phyloP scores from a whole-genome alignment of 1,140 invertebrate genomes.

The Drosophila burlai region DNA sequence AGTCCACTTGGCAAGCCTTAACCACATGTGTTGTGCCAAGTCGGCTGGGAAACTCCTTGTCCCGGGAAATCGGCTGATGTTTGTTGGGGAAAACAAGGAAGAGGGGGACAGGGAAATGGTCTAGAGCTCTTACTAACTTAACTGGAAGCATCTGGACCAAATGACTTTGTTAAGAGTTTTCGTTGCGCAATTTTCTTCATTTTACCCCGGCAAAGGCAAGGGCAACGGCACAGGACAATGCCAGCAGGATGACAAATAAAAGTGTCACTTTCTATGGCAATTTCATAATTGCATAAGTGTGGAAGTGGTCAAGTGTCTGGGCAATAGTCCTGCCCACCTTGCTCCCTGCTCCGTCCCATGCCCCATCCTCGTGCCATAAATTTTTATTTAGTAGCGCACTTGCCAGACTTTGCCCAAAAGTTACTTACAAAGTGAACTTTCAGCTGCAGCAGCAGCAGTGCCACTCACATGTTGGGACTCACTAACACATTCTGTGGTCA shows the following conservation, averaged over 20 bases:
- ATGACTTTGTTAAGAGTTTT: slow-evolving; percentile 84
- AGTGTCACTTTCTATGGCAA: slow-evolving; percentile 84
- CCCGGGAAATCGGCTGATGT: slow-evolving; percentile 40
- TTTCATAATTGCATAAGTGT: slow-evolving; percentile 84
- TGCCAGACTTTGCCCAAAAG: slow-evolving; percentile 63
- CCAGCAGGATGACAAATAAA: slow-evolving; percentile 75
- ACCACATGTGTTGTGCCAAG: slow-evolving; percentile 71
- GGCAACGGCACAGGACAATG: slow-evolving; percentile 56
- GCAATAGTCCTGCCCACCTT: slow-evolving; percentile 50
- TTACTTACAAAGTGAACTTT: slow-evolving; percentile 75
- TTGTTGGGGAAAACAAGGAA: slow-evolving; percentile 19
- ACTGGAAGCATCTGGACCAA: slow-evolving; percentile 80
- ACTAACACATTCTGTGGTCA: slow-evolving; percentile 59
- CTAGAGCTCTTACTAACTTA: slow-evolving; percentile 63
- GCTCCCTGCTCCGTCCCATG: not conserved
- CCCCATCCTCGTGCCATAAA: slow-evolving; percentile 48
- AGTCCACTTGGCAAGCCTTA: slow-evolving; percentile 52
- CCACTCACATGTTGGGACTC: slow-evolving; percentile 43
- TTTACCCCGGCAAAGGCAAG: slow-evolving; percentile 14
- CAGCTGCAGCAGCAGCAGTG: slow-evolving; percentile 42
- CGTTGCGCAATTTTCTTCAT: slow-evolving; percentile 80
- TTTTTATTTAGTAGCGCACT: slow-evolving; percentile 77
- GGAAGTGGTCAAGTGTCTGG: slow-evolving; percentile 79
- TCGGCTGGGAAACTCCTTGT: slow-evolving; percentile 37
- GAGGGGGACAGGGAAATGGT: not conserved